Percentiles rank a stretch among this genome's conserved stretches.
Evolutionary conservation across 2,113 vertebrate genomes (phyloP).

Genomic region (Benitochromis conjunctus): DNA sequence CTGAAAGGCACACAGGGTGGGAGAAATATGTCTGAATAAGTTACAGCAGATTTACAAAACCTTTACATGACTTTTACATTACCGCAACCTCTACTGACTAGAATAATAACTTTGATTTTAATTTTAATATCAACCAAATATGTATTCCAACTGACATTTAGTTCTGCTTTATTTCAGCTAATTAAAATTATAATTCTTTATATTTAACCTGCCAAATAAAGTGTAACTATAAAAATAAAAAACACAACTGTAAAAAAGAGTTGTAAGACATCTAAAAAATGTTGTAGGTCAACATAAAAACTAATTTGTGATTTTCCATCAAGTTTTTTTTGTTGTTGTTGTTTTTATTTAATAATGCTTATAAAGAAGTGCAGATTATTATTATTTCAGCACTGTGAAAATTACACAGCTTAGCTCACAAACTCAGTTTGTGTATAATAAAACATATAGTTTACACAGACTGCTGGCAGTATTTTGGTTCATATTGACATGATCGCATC

Average conservation of each 20-base stretch:
- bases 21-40: background rate
- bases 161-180: background rate
- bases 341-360: rapidly evolving
- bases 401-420: background rate
- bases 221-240: background rate
- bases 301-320: background rate
- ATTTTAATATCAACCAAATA: background rate
- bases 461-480: too few species aligned
- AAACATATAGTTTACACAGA: too few species aligned
- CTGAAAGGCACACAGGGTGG: slow-evolving; percentile 33
- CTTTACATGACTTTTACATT: background rate
- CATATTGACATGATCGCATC: too few species aligned
- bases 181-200: background rate
- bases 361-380: background rate
- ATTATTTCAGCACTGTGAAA: background rate
- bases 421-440: too few species aligned
- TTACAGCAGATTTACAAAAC: background rate
- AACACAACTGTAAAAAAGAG: background rate
- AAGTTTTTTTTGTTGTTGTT: background rate
- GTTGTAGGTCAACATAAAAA: background rate
- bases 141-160: background rate
- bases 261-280: background rate
- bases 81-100: background rate
- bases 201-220: background rate
- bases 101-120: background rate